Base-by-base conservation (phyloP, 2,113 vertebrate species). In the Crocuta crocuta region DNA sequence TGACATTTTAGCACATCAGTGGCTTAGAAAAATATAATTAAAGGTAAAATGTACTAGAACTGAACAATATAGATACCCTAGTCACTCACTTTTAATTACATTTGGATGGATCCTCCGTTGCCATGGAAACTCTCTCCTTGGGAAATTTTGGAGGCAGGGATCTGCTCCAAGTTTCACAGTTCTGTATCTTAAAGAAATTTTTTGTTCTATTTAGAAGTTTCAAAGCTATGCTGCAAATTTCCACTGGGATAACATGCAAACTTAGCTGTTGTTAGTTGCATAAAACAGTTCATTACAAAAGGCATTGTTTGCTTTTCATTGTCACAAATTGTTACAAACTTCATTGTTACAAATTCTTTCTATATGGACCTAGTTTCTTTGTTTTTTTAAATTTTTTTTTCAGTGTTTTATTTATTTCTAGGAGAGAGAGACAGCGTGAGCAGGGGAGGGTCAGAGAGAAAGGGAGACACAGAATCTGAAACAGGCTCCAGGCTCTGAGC, bases 61-160 rank as follows among this genome's bases (percentile, higher is more conserved):
- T 10, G 45, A 92, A 90, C 48, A 88, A 74, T 71, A 61, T 48
- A 87, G 70, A 78, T 74, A 55, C 16, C 70, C 81, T 88, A 92
- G 48, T 85, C 94, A 85, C 63, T 96, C 74, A 83, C 39, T 70
- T 95, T 78, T 98, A 96, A 94, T 97, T 97, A 95, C 73, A 68
- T 89, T 93, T 95, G 92, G 97, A 95, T 96, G 71, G 86, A 43
- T 84, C 85, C 45, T 80, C 86, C 0, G 13, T 96, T 96, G 70
- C 97, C 96, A 94, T 97, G 89, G 97, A 95, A 97, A 98, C 94
- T 43, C 21, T 85, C 83, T 87, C 70, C 83, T 94, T 81, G 71
- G 94, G 90, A 95, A 92, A 93, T 89, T 93, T 95, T 26, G 24
- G 65, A 95, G 89, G 78, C 70, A 96, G 39, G n/a, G 58, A 81